These are phyloP conservation scores for Dynastes tityus DNA, from an alignment of 2,888 invertebrate species.

Conservation along the genomic window DNA sequence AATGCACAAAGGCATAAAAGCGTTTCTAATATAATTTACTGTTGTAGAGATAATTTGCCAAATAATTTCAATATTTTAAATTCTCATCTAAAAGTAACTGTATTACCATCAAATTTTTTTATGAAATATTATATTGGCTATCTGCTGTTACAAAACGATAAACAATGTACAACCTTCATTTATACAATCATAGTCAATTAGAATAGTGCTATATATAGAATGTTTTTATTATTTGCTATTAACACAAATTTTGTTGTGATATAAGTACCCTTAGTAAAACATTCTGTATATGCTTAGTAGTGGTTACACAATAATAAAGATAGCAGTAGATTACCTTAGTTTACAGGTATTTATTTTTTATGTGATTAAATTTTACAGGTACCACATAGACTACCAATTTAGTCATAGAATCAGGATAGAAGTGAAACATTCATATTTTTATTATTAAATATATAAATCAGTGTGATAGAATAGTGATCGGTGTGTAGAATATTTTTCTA, in stretches of 20 bases:
- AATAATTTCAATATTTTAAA: background rate
- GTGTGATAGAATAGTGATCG: conserved; percentile 40
- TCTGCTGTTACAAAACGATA: background rate
- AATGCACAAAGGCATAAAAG: no score
- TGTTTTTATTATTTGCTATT: conserved; percentile 34
- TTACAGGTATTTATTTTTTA: conserved; percentile 39
- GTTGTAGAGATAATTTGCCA: no score
- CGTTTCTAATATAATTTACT: no score
- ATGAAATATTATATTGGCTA: conserved; percentile 28
- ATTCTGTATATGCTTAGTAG: conserved; percentile 45
- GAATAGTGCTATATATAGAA: conserved; percentile 47
- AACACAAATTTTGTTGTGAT: background rate
- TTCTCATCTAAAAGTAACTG: background rate
- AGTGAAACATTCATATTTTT: conserved; percentile 14
- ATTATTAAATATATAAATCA: conserved; percentile 25
- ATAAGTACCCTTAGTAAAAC: conserved; percentile 17
- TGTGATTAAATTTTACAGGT: conserved; percentile 36
- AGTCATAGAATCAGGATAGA: conserved; percentile 33
- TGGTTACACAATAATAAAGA: background rate
- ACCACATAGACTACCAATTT: conserved; percentile 33
- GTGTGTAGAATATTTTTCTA: conserved; percentile 38
- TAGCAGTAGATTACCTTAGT: conserved; percentile 38
- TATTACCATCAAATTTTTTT: background rate
- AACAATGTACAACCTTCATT: conserved; percentile 27
- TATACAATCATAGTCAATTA: conserved; percentile 34